phyloP scores from a whole-genome alignment of 2,113 vertebrate genomes.

The Coryphaenoides rupestris region DNA sequence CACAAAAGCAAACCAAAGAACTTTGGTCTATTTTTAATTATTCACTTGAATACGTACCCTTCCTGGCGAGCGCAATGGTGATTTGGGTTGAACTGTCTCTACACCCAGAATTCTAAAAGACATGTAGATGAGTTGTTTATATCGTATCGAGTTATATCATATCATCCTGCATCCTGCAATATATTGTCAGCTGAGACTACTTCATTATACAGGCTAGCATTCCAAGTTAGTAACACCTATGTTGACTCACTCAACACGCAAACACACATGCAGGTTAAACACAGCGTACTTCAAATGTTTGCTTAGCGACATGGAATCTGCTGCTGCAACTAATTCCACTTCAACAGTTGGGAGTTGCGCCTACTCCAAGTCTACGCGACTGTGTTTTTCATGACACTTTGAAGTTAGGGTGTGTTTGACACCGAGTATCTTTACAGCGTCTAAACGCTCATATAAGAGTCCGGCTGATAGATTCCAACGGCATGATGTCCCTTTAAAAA shows the following conservation, averaged over 20 bases:
- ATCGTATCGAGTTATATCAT: neutral
- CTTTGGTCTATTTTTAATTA: neutral
- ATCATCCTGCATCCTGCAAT: slow-evolving; percentile 15
- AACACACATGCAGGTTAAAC: slow-evolving; percentile 8
- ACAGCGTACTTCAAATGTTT: neutral
- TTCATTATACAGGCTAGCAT: neutral
- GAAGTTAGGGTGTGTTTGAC: too few relatives aligned
- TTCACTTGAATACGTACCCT: slow-evolving; percentile 40
- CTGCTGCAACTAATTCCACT: slow-evolving; percentile 2
- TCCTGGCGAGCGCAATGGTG: slow-evolving; percentile 45
- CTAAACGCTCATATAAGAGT: neutral
- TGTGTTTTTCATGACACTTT: too few relatives aligned
- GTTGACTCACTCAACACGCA: slow-evolving; percentile 64
- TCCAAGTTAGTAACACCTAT: slow-evolving; percentile 57
- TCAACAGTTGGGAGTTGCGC: neutral
- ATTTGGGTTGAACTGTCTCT: slow-evolving; percentile 47
- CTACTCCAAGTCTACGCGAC: neutral
- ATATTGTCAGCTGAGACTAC: neutral
- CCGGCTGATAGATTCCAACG: neutral
- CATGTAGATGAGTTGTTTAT: too few relatives aligned
- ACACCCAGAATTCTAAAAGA: slow-evolving; percentile 28
- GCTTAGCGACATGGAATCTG: neutral
- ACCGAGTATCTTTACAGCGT: too few relatives aligned
- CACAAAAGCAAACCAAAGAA: neutral
- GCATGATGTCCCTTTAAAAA: neutral